Evolutionary conservation across 2,888 invertebrate species (phyloP).

Genomic region (Heliconius hortense): DNA sequence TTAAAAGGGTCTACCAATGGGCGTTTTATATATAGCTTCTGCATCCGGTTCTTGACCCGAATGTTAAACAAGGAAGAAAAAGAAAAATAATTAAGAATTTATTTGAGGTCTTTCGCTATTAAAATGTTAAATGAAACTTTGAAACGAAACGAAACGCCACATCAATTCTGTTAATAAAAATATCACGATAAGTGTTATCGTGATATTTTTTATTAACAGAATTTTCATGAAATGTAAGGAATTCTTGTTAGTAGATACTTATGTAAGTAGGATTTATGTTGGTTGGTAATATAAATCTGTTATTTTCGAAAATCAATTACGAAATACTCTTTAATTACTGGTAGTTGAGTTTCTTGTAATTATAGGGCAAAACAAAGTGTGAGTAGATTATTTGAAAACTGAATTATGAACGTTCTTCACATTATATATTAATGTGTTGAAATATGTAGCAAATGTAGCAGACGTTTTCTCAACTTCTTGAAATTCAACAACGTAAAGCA

Average conservation of each 20-base stretch:
- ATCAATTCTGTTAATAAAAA: no score
- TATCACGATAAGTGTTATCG: neutral
- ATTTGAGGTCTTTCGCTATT: no score
- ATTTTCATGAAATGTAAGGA: neutral
- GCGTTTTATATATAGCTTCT: no score
- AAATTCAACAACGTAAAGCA: neutral
- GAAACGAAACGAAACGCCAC: no score
- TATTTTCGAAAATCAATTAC: neutral
- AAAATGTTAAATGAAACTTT: no score
- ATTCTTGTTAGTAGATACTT: neutral
- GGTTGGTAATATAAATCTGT: neutral
- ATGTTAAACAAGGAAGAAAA: no score
- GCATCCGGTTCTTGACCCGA: no score
- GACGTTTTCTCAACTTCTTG: constrained; percentile 9
- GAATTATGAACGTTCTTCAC: neutral
- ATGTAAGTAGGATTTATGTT: neutral
- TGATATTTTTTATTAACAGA: neutral
- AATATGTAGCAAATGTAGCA: neutral
- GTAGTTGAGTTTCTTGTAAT: neutral
- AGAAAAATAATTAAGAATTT: no score
- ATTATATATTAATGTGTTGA: neutral
- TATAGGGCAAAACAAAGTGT: neutral
- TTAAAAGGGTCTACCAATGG: no score
- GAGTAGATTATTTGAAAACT: neutral
- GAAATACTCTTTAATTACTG: neutral